Conservation (phyloP, 2,888 invertebrate species). For the Tetramorium bicarinatum region DNA sequence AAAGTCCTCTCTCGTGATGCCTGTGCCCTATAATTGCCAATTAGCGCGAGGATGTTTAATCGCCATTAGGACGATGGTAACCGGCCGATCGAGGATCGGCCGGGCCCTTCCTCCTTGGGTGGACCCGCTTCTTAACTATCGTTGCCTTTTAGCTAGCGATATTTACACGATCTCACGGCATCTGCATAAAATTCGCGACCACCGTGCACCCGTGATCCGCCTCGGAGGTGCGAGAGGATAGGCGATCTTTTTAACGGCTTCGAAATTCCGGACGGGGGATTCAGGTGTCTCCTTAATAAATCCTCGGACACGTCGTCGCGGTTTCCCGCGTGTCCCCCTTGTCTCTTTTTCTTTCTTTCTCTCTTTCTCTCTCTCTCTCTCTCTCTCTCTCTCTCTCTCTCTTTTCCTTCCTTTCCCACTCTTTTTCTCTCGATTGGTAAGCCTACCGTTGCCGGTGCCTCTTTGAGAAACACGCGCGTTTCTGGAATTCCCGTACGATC, state of each 20-base stretch:
- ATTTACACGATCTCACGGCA: conserved; percentile 78
- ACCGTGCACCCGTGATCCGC: conserved; percentile 60
- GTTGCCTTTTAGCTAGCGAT: conserved; percentile 68
- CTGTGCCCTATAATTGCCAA: conserved; percentile 85
- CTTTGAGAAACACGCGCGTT: conserved; percentile 56
- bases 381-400: conserved; percentile 21
- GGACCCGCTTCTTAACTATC: conserved; percentile 52
- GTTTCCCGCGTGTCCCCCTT: conserved; percentile 45
- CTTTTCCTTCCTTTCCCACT: not conserved
- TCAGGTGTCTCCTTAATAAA: conserved; percentile 82
- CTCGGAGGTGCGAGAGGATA: conserved; percentile 64
- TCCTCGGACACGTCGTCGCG: conserved; percentile 75
- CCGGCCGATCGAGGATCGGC: conserved; percentile 57
- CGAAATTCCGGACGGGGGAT: conserved; percentile 69
- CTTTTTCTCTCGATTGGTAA: conserved; percentile 18
- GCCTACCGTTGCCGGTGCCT: conserved; percentile 52
- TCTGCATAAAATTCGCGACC: conserved; percentile 81
- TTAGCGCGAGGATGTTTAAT: conserved; percentile 86
- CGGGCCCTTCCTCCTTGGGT: conserved; percentile 53
- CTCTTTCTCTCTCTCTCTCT: conserved; percentile 1
- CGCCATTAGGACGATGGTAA: conserved; percentile 82
- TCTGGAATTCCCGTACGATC: conserved; percentile 66
- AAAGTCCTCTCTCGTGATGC: conserved; percentile 75
- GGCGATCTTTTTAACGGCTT: conserved; percentile 74
- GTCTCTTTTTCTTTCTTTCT: too few species aligned